Base-by-base conservation (phyloP, 92 coral and sea anemone species). In the Siderastrea radians region DNA sequence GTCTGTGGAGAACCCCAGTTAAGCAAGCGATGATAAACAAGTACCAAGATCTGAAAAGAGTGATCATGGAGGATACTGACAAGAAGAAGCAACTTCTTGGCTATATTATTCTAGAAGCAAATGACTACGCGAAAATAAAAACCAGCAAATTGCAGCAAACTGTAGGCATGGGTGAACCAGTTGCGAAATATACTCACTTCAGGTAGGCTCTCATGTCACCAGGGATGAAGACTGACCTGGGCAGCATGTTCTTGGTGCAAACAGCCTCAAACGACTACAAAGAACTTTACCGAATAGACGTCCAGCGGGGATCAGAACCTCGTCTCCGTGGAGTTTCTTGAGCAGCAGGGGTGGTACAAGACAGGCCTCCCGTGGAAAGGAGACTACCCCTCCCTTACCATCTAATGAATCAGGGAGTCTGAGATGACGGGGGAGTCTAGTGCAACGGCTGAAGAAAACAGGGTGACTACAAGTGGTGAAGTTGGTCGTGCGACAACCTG, bases 271-370 rank as follows among this genome's bases (percentile, higher is more conserved):
- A 15, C 2, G 91, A 89, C 52, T 85, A 89, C 5, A 86, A 92
- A 62, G 86, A 89, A 86, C 88, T 84, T 19, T 88, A 77, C 70
- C 54, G 75, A 19, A 50, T 86, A 53, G 88, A 91, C 60, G 90
- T 90, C 62, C 90, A 84, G 58, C 9, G 84, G 88, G 8, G 93
- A 90, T 81, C 91, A 86, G 72, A 75, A 74, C 62, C 72, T 78
- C 49, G 92, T 92, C 5, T 82, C 88, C 57, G 49, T 70, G 19
- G 92, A 92, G 79, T 92, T 92, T 78, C 85, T 82, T 2, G 87
- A 88, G 64, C 94, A 88, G 61, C 94, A 89, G 6, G 89, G 84
- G 50, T 92, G 87, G 84, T 87, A 83, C 47, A 90, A 88, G 72
- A 84, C 83, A 9, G 78, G 74, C 43, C 85, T 92, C 38, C 38